A percentile compares a stretch with the other conserved stretches of the same genome.
Conservation (phyloP, 2,797 vertebrate genomes). For the Esox masquinongy region DNA sequence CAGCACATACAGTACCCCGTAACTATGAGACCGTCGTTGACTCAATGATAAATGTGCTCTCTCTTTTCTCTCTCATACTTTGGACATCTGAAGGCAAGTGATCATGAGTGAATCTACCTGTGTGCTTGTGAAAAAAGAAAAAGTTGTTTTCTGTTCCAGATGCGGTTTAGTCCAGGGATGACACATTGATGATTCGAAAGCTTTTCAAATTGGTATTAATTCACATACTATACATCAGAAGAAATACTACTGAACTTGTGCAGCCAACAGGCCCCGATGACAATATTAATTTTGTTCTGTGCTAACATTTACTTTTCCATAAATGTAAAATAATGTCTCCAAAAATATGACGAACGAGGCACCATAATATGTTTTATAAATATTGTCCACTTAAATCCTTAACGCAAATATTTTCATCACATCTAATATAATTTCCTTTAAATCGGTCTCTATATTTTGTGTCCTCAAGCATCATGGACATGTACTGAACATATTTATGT, state of each 20-base stretch:
- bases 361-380: conserved; percentile 76
- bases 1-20: conserved; percentile 61
- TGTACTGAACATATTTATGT: conserved; percentile 58
- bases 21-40: conserved; percentile 66
- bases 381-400: conserved; percentile 75
- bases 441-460: conserved; percentile 56
- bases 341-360: conserved; percentile 76
- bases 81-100: conserved; percentile 61
- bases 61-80: conserved; percentile 32
- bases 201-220: conserved; percentile 71
- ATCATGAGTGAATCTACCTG: conserved; percentile 64
- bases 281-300: conserved; percentile 69
- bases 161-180: conserved; percentile 61
- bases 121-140: conserved; percentile 65
- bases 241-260: conserved; percentile 73
- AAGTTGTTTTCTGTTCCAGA: conserved; percentile 61
- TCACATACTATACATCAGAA: conserved; percentile 71
- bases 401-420: conserved; percentile 77
- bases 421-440: conserved; percentile 69
- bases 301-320: conserved; percentile 68
- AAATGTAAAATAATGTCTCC: conserved; percentile 71
- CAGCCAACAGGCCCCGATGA: conserved; percentile 71
- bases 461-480: conserved; percentile 53
- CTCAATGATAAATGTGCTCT: conserved; percentile 48
- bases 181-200: conserved; percentile 73